Conservation (phyloP, 2,797 vertebrate genomes). For the Bryconaethiops microstoma region DNA sequence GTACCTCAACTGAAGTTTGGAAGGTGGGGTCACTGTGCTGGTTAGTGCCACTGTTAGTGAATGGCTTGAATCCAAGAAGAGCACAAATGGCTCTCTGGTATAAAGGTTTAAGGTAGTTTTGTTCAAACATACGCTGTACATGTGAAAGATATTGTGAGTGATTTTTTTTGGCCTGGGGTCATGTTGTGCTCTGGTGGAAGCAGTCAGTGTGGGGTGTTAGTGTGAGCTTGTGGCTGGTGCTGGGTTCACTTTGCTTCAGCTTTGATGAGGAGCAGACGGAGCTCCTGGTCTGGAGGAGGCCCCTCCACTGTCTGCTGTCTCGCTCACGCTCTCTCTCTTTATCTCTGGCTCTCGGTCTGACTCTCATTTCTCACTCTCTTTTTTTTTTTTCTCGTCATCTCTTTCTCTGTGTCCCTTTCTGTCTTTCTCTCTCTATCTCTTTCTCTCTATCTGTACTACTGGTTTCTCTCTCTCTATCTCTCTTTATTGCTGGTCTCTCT, state of each 20-base stretch:
- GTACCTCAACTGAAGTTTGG: too few relatives aligned
- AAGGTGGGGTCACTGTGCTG: too few relatives aligned
- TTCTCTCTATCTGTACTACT: too few relatives aligned
- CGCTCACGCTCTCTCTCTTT: background rate
- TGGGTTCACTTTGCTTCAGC: conserved; percentile 18
- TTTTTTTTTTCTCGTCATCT: too few relatives aligned
- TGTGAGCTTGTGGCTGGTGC: conserved; percentile 35
- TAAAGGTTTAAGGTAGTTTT: too few relatives aligned
- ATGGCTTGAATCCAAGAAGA: too few relatives aligned
- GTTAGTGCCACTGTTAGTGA: too few relatives aligned
- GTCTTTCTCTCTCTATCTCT: background rate
- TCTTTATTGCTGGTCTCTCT: background rate
- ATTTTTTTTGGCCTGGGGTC: background rate
- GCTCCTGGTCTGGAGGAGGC: conserved; percentile 6
- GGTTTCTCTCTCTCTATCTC: background rate
- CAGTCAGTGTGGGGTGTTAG: conserved; percentile 8
- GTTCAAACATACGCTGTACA: too few relatives aligned
- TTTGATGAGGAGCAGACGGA: conserved; percentile 32
- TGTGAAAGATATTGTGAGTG: background rate
- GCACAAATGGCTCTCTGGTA: too few relatives aligned
- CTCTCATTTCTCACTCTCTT: too few relatives aligned
- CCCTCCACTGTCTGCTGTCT: conserved; percentile 1
- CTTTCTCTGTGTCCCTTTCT: background rate
- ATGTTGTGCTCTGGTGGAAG: conserved; percentile 7
- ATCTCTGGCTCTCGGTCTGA: too few relatives aligned